Conservation (phyloP, 2,888 invertebrate genomes). For the Stegophylla sp. region DNA sequence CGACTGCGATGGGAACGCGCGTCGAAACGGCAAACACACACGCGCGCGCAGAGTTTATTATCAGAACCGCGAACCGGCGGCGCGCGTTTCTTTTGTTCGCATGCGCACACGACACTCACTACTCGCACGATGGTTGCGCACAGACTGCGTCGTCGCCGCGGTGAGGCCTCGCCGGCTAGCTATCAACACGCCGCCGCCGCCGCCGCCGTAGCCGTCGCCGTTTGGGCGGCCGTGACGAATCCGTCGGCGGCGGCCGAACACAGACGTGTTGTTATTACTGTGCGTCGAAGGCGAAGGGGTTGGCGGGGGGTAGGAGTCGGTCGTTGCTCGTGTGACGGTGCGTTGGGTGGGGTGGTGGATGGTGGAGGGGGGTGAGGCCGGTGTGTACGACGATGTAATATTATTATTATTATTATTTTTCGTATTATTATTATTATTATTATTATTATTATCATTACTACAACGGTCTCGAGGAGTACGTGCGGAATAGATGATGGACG, state of each 20-base stretch:
- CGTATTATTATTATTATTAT: too few relatives aligned
- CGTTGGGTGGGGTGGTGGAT: neutral
- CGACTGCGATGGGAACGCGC: neutral
- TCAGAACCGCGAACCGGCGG: neutral
- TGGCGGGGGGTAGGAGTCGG: neutral
- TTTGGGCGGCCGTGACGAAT: constrained; percentile 48
- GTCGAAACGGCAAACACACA: neutral
- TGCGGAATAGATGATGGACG: too few relatives aligned
- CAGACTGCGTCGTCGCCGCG: constrained; percentile 41
- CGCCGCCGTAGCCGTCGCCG: neutral
- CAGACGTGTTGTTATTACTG: constrained; percentile 34
- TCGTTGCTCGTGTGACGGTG: too few relatives aligned
- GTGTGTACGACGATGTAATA: too few relatives aligned
- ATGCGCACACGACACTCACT: neutral
- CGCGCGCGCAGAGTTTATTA: neutral
- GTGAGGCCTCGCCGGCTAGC: constrained; percentile 32
- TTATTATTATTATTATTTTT: too few relatives aligned
- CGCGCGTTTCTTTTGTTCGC: neutral
- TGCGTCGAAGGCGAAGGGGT: too few relatives aligned
- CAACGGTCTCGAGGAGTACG: too few relatives aligned
- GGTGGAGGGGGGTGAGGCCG: neutral
- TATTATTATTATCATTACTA: too few relatives aligned
- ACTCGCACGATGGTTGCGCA: constrained; percentile 47
- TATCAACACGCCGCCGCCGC: constrained; percentile 33
- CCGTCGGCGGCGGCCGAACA: constrained; percentile 36